Evolutionary conservation across 2,888 invertebrate species (phyloP), one percentile per base, ranked within the genome.

Genomic region (Lithosia quadra): DNA sequence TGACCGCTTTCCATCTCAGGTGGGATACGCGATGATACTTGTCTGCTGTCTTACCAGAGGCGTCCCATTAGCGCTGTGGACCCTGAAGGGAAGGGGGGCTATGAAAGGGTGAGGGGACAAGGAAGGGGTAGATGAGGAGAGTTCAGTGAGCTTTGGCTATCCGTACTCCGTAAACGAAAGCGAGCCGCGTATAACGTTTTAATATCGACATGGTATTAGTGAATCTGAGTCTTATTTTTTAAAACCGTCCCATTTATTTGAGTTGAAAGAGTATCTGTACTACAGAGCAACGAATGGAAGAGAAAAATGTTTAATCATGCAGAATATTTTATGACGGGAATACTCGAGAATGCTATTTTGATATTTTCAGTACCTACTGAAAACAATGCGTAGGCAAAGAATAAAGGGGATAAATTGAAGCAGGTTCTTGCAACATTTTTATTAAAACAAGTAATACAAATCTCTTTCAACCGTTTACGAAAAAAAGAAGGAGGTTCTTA

Each of bases 251-350:
- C 22, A 28, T 78, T 75, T 69, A 62, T 76, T 69, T 68, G 63
- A 60, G 69, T 36, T 63, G 69, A 69, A 65, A 15, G 63, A 63
- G n/a, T 65, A 75, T 75, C 61, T 55, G 59, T 78, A 53, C 58
- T 7, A 33, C 65, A 21, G 66, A 79, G 70, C 55, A 76, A 68
- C 55, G n/a, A 69, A 65, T 4, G 33, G 57, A 49, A n/a, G 11
- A 36, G 22, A 33, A 13, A 15, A 34, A 11, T 60, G 36, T 22
- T 60, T 22, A 60, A 60, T 60, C 22, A 60, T 22, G 36, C 13
- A 39, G 39, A 36, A 22, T 18, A 39, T n/a, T 28, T 43, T 61
- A 39, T 15, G 61, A 9, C 11, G 18, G 15, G 18, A 24, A 22
- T n/a, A 43, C 21, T 18, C 11, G 18, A 8, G 18, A 24, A 22